Evolutionary conservation across 2,113 vertebrate genomes (phyloP).

Genomic region (Tiliqua scincoides): DNA sequence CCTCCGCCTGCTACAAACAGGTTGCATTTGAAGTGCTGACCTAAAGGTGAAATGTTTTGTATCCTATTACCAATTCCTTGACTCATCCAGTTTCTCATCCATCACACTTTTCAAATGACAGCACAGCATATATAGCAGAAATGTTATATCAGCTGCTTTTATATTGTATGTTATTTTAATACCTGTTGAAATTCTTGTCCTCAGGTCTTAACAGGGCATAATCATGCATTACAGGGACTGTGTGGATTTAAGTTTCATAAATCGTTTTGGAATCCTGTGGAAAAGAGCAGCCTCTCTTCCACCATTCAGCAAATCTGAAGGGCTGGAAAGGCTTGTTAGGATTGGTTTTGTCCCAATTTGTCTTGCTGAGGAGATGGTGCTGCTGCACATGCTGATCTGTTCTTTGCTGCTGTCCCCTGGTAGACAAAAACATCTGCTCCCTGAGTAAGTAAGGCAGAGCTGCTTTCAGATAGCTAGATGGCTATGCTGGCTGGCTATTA

Average conservation of each 20-base stretch:
- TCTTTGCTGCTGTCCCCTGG: neutral
- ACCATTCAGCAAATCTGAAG: neutral
- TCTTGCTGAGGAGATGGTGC: neutral
- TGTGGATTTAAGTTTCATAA: neutral
- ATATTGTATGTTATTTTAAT: neutral
- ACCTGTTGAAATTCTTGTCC: constrained; percentile 30
- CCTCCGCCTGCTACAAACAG: constrained; percentile 65
- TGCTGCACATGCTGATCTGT: neutral
- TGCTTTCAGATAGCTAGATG: neutral
- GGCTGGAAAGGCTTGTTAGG: neutral
- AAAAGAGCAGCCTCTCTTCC: neutral
- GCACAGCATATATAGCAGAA: constrained; percentile 55
- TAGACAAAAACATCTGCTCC: too few relatives aligned
- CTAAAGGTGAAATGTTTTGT: constrained; percentile 74
- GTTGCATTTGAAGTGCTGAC: constrained; percentile 72
- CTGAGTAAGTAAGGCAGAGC: neutral
- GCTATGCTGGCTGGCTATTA: neutral
- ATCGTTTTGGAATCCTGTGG: neutral
- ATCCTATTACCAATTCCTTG: constrained; percentile 73
- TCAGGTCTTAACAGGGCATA: constrained; percentile 31
- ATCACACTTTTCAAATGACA: constrained; percentile 72
- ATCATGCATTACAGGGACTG: neutral
- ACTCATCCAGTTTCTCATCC: constrained; percentile 73
- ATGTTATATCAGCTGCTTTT: constrained; percentile 64
- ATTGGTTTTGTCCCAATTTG: neutral